Evolutionary conservation across 2,113 vertebrate genomes (phyloP).

Genomic region (Leptobrachium ailaonicum): DNA sequence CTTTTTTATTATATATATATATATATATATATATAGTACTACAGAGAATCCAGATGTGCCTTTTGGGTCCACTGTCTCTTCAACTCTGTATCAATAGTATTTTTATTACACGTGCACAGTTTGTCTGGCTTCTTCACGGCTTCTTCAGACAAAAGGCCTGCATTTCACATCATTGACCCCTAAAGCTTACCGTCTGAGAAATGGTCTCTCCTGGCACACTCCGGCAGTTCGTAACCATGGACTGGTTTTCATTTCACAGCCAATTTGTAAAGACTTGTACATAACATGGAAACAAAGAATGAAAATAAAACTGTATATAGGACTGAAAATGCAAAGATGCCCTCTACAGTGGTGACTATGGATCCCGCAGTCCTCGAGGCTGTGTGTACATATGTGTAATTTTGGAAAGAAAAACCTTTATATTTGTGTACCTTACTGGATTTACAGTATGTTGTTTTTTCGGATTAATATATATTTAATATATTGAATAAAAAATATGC

Average conservation of each 20-base stretch:
- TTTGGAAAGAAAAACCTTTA: conserved; percentile 62
- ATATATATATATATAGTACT: neutral
- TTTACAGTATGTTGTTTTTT: conserved; percentile 65
- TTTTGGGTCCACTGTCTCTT: conserved; percentile 47
- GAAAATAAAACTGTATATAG: conserved; percentile 42
- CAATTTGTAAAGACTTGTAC: conserved; percentile 48
- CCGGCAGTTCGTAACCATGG: conserved; percentile 11
- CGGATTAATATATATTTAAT: conserved; percentile 64
- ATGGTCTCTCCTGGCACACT: neutral
- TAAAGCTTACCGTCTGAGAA: neutral
- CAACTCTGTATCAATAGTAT: conserved; percentile 24
- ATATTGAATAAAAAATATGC: conserved; percentile 60
- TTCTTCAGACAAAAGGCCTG: neutral
- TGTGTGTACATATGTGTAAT: conserved; percentile 70
- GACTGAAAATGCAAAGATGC: conserved; percentile 32
- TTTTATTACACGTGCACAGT: conserved; percentile 25
- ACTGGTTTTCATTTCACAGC: conserved; percentile 26
- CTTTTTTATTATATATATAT: neutral
- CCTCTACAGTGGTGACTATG: conserved; percentile 29
- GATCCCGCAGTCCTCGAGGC: conserved; percentile 50
- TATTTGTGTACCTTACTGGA: conserved; percentile 70
- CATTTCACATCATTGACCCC: neutral
- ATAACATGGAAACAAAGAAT: neutral
- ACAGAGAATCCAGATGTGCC: conserved; percentile 55
- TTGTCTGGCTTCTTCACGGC: conserved; percentile 15